Conservation (phyloP, 2,888 invertebrate species). For the Ceratothoa steindachneri region DNA sequence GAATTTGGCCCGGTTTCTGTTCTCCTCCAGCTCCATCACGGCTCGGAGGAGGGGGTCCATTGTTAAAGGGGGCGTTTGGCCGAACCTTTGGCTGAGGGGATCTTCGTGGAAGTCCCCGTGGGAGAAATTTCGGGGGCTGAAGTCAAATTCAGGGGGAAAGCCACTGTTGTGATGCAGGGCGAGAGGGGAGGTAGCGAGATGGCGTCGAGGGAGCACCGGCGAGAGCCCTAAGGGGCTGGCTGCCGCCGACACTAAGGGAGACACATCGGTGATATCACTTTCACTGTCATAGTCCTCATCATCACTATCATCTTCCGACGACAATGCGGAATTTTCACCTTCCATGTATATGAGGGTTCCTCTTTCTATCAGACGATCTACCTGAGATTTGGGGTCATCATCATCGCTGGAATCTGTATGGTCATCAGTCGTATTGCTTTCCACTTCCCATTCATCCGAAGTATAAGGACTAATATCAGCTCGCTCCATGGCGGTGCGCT, state of each 20-base stretch:
- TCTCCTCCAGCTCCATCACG: constrained; percentile 14
- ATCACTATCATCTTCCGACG: constrained; percentile 38
- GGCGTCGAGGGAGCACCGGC: constrained; percentile 37
- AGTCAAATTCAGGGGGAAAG: constrained; percentile 8
- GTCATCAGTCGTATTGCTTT: constrained; percentile 40
- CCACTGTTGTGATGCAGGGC: constrained; percentile 41
- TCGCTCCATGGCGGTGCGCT: constrained; percentile 14
- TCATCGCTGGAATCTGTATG: constrained; percentile 47
- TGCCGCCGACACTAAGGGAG: constrained; percentile 38
- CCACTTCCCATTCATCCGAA: constrained; percentile 45
- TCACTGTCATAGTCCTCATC: constrained; percentile 37
- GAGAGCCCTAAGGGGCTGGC: constrained; percentile 45
- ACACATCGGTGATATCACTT: constrained; percentile 47
- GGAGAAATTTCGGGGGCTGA: constrained; percentile 18
- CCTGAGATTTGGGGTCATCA: constrained; percentile 47
- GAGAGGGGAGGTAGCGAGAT: constrained; percentile 33
- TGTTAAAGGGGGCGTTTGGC: neutral
- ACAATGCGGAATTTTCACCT: constrained; percentile 47
- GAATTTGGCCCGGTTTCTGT: neutral
- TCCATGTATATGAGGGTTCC: constrained; percentile 43
- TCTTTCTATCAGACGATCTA: constrained; percentile 40
- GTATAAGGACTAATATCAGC: constrained; percentile 20
- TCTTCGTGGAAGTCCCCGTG: constrained; percentile 9
- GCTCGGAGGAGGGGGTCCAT: constrained; percentile 1
- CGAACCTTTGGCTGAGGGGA: neutral